phyloP scores from a whole-genome alignment of 2,888 invertebrate species.

The Sacculina carcini region DNA sequence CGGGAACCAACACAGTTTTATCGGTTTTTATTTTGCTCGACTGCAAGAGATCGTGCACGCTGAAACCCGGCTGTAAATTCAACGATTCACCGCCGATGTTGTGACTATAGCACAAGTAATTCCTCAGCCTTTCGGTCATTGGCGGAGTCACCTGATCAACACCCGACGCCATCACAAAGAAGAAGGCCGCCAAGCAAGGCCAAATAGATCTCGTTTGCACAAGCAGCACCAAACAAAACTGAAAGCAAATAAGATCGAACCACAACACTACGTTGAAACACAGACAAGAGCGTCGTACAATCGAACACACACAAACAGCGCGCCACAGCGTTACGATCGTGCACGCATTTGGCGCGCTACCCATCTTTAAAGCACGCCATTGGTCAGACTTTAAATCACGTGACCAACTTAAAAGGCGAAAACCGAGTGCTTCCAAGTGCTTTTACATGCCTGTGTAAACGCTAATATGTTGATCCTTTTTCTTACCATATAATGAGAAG shows the following conservation, averaged over 20 bases:
- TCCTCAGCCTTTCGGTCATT: not conserved
- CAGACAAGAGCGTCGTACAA: too few species aligned
- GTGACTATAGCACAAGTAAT: not conserved
- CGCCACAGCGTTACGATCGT: not conserved
- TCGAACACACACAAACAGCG: not conserved
- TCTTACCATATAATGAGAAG: too few species aligned
- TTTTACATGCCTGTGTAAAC: too few species aligned
- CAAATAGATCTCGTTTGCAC: too few species aligned
- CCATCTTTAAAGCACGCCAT: not conserved
- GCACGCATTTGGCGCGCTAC: not conserved
- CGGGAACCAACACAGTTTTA: too few species aligned
- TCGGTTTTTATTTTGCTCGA: not conserved
- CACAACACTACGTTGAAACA: not conserved
- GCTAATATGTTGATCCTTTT: too few species aligned
- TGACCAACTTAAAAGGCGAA: slow-evolving; percentile 1
- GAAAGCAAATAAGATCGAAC: not conserved
- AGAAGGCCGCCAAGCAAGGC: too few species aligned
- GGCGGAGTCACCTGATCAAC: not conserved
- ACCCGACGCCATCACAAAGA: too few species aligned
- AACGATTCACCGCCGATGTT: not conserved
- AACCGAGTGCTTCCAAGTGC: too few species aligned
- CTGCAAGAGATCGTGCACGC: not conserved
- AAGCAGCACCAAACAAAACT: not conserved
- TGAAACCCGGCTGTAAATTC: not conserved
- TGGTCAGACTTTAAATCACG: slow-evolving; percentile 3